Evolutionary conservation across 92 coral and sea anemone genomes (phyloP).

Genomic region (Galaxea fascicularis): DNA sequence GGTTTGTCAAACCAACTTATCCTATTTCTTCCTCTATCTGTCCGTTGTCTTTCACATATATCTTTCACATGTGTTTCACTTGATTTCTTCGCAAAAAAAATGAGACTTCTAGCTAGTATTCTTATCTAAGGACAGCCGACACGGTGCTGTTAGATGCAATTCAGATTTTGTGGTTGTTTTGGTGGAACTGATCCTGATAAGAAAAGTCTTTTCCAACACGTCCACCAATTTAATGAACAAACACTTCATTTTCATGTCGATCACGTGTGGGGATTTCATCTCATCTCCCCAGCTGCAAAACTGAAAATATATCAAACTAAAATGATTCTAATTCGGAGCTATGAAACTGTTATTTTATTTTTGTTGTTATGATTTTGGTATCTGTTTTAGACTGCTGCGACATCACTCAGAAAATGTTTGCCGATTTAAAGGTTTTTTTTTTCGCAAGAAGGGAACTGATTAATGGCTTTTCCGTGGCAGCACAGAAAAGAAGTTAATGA

Average conservation of each 20-base stretch:
- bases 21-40: too few species aligned
- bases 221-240: constrained; percentile 33
- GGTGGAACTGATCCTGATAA: background rate
- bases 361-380: too few species aligned
- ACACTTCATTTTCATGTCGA: constrained; percentile 20
- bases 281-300: background rate
- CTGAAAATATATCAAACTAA: background rate
- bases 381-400: background rate
- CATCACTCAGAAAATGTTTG: background rate
- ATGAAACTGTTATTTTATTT: background rate
- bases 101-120: too few species aligned
- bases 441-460: background rate
- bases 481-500: background rate
- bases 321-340: background rate
- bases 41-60: too few species aligned
- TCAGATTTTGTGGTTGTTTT: constrained; percentile 14
- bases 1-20: background rate
- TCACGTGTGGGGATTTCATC: background rate
- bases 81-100: too few species aligned
- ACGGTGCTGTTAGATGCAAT: background rate
- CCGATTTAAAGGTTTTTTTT: too few species aligned
- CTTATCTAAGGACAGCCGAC: background rate
- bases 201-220: background rate
- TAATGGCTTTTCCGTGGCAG: too few species aligned
- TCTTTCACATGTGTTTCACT: too few species aligned